Percentiles rank a stretch among this genome's conserved stretches.
phyloP scores from a whole-genome alignment of 2,113 vertebrate genomes.

The Numenius arquata region DNA sequence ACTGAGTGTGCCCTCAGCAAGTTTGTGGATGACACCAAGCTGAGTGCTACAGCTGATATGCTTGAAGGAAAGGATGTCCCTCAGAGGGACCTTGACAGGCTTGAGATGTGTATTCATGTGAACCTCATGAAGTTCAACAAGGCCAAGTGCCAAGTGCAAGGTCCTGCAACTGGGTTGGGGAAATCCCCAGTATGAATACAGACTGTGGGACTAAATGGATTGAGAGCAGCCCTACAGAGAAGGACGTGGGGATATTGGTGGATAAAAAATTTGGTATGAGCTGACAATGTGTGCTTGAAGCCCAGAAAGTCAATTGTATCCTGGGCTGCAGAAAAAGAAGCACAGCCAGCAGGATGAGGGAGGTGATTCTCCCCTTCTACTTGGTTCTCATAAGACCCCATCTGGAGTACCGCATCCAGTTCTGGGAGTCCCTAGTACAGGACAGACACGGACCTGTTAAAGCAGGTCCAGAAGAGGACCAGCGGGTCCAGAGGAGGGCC shows the following conservation, averaged over 20 bases:
- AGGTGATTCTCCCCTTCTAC: background rate
- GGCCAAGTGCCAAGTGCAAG: background rate
- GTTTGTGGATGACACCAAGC: background rate
- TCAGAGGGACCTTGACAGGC: background rate
- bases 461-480: background rate
- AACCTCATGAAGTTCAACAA: background rate
- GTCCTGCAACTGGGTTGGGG: background rate
- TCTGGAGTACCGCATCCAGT: background rate
- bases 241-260: background rate
- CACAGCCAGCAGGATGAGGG: background rate
- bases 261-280: background rate
- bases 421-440: background rate
- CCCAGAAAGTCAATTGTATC: background rate
- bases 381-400: fast-evolving
- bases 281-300: background rate
- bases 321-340: background rate
- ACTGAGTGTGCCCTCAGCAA: background rate
- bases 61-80: background rate
- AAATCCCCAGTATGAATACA: background rate
- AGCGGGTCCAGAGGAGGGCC: background rate
- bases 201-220: background rate
- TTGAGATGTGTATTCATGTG: background rate
- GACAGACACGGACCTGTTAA: background rate
- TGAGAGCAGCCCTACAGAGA: background rate
- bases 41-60: background rate